Percentiles rank a stretch among this genome's conserved stretches.
Evolutionary conservation across 2,797 vertebrate genomes (phyloP).

Genomic region (Fringilla coelebs): DNA sequence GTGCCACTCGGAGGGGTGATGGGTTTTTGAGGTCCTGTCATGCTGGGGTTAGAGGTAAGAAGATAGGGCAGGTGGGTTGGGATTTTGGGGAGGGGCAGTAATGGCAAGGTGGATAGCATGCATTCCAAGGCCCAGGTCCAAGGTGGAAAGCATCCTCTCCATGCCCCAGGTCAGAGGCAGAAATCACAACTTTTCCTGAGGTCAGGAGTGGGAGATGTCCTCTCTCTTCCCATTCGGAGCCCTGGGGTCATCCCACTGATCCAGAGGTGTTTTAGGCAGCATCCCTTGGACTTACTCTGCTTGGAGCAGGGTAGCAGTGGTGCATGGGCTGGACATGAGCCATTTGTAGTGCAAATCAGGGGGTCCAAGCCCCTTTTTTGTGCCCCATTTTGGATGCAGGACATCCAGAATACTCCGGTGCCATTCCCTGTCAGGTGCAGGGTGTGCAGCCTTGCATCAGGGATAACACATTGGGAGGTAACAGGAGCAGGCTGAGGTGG

Average conservation of each 20-base stretch:
- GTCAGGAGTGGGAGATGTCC: not conserved
- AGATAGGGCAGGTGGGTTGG: not conserved
- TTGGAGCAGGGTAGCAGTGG: not conserved
- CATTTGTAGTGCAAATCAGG: not conserved
- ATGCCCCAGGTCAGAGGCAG: not conserved
- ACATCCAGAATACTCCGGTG: fast-evolving
- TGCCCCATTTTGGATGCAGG: not conserved
- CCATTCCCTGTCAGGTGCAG: fast-evolving
- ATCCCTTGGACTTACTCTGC: not conserved
- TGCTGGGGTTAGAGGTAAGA: not conserved
- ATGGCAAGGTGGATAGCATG: not conserved
- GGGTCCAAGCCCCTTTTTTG: not conserved
- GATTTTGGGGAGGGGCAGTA: not conserved
- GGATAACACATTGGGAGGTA: not conserved
- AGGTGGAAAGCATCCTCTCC: not conserved
- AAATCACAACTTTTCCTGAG: not conserved
- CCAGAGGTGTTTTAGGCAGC: not conserved
- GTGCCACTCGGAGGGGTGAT: fast-evolving
- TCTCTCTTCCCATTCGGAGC: not conserved
- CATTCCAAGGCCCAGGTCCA: not conserved
- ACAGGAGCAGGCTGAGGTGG: not conserved
- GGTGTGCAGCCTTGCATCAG: not conserved
- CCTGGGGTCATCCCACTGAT: not conserved
- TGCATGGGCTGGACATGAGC: fast-evolving
- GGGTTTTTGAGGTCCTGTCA: not conserved